Conservation (phyloP, 2,113 vertebrate genomes). For the Echinops telfairi region DNA sequence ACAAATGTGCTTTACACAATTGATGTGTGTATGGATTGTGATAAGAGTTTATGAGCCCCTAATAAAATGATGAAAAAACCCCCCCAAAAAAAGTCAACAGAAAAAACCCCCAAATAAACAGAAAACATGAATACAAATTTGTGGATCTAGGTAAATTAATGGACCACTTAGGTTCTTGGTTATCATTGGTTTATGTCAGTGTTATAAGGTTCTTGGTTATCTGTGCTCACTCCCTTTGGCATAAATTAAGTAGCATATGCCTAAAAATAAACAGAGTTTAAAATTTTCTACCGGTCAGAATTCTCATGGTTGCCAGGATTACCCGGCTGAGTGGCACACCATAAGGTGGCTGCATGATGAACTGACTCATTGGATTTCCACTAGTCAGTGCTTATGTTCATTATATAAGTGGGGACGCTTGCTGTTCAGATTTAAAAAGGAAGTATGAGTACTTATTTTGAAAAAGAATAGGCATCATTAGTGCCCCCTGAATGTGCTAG, state of each 20-base stretch:
- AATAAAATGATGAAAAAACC: too few species aligned
- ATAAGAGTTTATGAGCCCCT: too few species aligned
- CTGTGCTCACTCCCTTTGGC: neutral
- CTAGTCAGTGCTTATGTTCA: constrained; percentile 32
- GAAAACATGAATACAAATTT: too few species aligned
- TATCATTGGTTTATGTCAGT: too few species aligned
- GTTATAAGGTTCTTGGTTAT: neutral
- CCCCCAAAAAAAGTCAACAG: too few species aligned
- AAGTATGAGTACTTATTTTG: neutral
- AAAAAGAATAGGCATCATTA: neutral
- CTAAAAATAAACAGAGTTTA: constrained; percentile 5
- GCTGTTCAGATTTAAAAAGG: constrained; percentile 42
- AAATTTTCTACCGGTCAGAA: constrained; percentile 25
- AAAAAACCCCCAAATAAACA: too few species aligned
- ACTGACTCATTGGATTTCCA: constrained; percentile 41
- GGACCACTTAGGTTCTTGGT: neutral
- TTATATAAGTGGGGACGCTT: neutral
- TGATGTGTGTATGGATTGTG: too few species aligned
- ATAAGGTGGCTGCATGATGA: constrained; percentile 54
- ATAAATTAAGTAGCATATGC: constrained; percentile 25
- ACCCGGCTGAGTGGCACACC: constrained; percentile 42
- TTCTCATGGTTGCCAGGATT: constrained; percentile 39
- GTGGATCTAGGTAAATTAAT: constrained; percentile 40
- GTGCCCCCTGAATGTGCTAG: neutral
- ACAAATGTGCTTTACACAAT: too few species aligned